phyloP scores from a whole-genome alignment of 2,888 invertebrate genomes.

The Clistopyga incitator region DNA sequence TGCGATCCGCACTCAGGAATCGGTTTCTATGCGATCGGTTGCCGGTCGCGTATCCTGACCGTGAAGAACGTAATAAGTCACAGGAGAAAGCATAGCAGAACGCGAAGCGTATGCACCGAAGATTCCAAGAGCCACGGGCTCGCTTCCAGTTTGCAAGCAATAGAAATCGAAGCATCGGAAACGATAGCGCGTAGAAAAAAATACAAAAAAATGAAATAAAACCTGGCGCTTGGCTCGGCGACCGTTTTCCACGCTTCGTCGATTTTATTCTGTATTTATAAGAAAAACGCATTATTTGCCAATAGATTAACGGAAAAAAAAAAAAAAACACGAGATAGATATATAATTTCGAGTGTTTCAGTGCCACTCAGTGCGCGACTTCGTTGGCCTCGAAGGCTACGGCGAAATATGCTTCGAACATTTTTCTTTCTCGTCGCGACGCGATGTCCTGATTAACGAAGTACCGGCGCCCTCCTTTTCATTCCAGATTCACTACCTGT shows the following conservation, averaged over 20 bases:
- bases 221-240: not conserved
- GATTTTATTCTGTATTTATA: slow-evolving; percentile 2
- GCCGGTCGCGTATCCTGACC: slow-evolving; percentile 12
- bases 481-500: slow-evolving; percentile 66
- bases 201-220: not conserved
- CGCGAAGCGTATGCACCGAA: not conserved
- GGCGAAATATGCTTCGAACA: not conserved
- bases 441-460: slow-evolving; percentile 62
- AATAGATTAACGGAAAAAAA: not conserved
- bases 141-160: not conserved
- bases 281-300: not conserved
- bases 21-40: not conserved
- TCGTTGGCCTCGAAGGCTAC: slow-evolving; percentile 1
- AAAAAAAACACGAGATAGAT: not conserved
- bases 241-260: slow-evolving; percentile 31
- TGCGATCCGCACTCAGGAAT: not conserved
- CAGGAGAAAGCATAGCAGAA: slow-evolving; percentile 31
- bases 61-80: slow-evolving; percentile 15
- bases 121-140: not conserved
- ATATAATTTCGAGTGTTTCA: not conserved
- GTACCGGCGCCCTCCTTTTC: slow-evolving; percentile 64
- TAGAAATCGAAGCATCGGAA: slow-evolving; percentile 29
- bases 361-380: slow-evolving; percentile 1
- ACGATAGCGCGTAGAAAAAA: not conserved
- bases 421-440: slow-evolving; percentile 44